Conservation (phyloP, 2,797 vertebrate species). For the Phataginus tricuspis region DNA sequence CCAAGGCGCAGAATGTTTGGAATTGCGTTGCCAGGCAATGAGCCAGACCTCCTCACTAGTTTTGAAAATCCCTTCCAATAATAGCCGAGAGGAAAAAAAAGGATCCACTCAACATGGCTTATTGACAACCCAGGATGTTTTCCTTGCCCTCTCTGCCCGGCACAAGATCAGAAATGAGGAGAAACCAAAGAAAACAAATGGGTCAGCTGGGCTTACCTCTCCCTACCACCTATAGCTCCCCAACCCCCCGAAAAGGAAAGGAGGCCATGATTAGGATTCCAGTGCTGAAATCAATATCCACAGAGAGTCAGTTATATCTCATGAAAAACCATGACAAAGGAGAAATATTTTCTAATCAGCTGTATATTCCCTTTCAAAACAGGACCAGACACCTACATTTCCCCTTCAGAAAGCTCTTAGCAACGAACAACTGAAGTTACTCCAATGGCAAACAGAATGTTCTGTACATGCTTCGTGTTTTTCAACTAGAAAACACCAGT, state of each 20-base stretch:
- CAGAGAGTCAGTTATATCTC: conserved; percentile 5
- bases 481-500: conserved; percentile 50
- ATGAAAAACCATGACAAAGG: conserved; percentile 4
- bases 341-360: conserved; percentile 49
- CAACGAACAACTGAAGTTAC: neutral
- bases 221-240: neutral
- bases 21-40: conserved; percentile 84
- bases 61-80: conserved; percentile 78
- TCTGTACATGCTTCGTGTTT: neutral
- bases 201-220: neutral
- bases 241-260: neutral
- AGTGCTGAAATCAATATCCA: neutral
- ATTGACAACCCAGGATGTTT: neutral
- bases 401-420: neutral
- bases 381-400: neutral
- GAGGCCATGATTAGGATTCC: neutral
- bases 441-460: neutral
- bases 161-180: neutral
- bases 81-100: conserved; percentile 72
- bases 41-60: conserved; percentile 69
- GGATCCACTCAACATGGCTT: conserved; percentile 51
- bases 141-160: conserved; percentile 28
- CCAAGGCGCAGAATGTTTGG: conserved; percentile 79
- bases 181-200: rapidly evolving
- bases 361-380: conserved; percentile 34